A percentile compares a stretch with the other conserved stretches of the same genome.
phyloP scores from a whole-genome alignment of 2,797 vertebrate genomes.

The Muraenolepis orangiensis region DNA sequence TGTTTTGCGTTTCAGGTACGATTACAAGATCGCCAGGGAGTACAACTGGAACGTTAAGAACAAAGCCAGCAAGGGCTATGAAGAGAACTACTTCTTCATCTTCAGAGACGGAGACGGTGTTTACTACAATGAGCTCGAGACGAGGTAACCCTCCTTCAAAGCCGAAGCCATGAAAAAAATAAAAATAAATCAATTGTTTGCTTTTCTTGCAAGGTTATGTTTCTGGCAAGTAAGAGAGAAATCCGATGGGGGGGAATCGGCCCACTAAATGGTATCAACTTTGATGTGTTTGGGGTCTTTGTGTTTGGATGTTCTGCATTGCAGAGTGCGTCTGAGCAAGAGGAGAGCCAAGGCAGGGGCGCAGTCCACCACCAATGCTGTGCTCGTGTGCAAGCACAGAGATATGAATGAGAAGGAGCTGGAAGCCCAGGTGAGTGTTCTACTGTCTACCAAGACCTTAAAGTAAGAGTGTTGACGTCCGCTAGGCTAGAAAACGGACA shows the following conservation, averaged over 20 bases:
- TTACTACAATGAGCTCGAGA: conserved; percentile 96
- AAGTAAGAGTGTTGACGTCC: not conserved
- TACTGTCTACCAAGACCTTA: not conserved
- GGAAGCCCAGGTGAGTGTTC: conserved; percentile 84
- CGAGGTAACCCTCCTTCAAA: conserved; percentile 69
- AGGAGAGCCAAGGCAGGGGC: conserved; percentile 92
- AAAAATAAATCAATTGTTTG: not conserved
- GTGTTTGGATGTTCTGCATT: conserved; percentile 34
- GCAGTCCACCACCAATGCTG: conserved; percentile 89
- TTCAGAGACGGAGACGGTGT: conserved; percentile 92
- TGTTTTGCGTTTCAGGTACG: conserved; percentile 74
- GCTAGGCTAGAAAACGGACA: not conserved
- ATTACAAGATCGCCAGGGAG: conserved; percentile 94
- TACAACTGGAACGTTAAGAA: conserved; percentile 99
- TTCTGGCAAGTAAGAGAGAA: not conserved
- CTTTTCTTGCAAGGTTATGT: not conserved
- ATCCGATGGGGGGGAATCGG: not conserved
- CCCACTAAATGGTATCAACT: not conserved
- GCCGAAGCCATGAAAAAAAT: not conserved
- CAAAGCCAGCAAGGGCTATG: conserved; percentile 96
- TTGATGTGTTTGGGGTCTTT: not conserved
- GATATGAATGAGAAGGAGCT: conserved; percentile 97
- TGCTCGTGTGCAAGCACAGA: conserved; percentile 94
- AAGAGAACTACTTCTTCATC: conserved; percentile 98
- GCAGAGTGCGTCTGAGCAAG: conserved; percentile 92